Evolutionary conservation across 2,888 invertebrate species (phyloP), one percentile per base, ranked within the genome.

Genomic region (Myopa tessellatipennis): DNA sequence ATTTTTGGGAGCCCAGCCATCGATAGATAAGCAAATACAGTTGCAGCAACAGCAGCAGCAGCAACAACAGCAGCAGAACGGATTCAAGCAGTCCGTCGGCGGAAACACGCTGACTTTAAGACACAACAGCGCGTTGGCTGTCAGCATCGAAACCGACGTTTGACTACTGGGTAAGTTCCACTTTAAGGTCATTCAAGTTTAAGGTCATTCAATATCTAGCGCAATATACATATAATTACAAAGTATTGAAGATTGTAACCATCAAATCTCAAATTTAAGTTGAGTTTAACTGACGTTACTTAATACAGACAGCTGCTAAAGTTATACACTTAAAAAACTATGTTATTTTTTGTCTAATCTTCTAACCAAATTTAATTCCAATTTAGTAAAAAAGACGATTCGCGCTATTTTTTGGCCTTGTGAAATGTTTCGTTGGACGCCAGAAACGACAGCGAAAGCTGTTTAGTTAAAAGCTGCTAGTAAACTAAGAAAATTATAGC

Each of bases 101-200:
- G 87, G 89, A 83, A 89, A 92, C 88, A 93, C 93, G 90, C 93
- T 93, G 89, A 93, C 93, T 88, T 92, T 93, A 90, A 93, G 94
- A 90, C 94, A 94, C 91, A 94, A 94, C 91, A 94, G 94, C 91
- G 93, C 94, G 89, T 94, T 95, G 90, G 93, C 94, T 88, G 94
- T 95, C 91, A 95, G 96, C 91, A 94, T 95, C 91, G 96, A 97
- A 92, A 97, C 96, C 91, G 96, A 97, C 92, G 96, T 96, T 94
- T 96, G 96, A 96, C 95, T 95, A 95, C 93, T 92, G 92, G 95
- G 96, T 96, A 90, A 91, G 92, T 88, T 71, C 38, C 65, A 68
- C 45, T 74, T 65, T 58, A 18, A 58, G n/a, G 58, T 58, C 58
- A 58, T 12, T 10, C 16, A 52, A 1, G 52, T 58, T 58, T 1